phyloP scores from a whole-genome alignment of 2,113 vertebrate genomes.

The Colius striatus region DNA sequence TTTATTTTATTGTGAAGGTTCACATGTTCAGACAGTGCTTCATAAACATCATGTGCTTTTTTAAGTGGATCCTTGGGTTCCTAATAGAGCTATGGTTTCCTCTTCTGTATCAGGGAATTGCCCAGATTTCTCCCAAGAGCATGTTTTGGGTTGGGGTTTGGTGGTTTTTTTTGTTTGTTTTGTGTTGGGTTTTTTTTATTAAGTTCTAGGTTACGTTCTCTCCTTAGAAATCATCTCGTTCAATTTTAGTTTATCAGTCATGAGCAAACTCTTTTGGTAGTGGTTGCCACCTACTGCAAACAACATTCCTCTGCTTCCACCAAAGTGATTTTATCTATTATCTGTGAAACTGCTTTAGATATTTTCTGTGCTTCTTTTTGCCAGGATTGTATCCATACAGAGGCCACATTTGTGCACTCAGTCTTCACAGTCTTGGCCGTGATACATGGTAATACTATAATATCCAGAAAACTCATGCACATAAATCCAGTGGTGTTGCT shows the following conservation, averaged over 20 bases:
- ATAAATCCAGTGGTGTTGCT: background rate
- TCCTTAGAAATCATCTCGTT: conserved; percentile 8
- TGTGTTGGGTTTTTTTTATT: background rate
- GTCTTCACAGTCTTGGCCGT: background rate
- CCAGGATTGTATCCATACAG: background rate
- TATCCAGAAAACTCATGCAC: background rate
- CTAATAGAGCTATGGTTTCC: background rate
- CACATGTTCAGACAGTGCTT: background rate
- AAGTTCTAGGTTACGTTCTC: background rate
- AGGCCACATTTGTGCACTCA: background rate
- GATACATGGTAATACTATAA: background rate
- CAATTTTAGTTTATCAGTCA: background rate
- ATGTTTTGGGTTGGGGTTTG: background rate
- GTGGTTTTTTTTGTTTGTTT: background rate
- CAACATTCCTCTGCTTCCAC: background rate
- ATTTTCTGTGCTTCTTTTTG: background rate
- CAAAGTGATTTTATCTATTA: background rate
- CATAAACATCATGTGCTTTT: background rate
- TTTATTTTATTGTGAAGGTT: background rate
- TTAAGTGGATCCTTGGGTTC: conserved; percentile 4
- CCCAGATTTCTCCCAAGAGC: background rate
- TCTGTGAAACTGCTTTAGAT: background rate
- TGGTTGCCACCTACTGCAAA: background rate
- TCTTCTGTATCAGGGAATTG: conserved; percentile 19
- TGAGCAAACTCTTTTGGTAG: background rate